Conservation (phyloP, 2,888 invertebrate genomes). For the Ophion ellenae region DNA sequence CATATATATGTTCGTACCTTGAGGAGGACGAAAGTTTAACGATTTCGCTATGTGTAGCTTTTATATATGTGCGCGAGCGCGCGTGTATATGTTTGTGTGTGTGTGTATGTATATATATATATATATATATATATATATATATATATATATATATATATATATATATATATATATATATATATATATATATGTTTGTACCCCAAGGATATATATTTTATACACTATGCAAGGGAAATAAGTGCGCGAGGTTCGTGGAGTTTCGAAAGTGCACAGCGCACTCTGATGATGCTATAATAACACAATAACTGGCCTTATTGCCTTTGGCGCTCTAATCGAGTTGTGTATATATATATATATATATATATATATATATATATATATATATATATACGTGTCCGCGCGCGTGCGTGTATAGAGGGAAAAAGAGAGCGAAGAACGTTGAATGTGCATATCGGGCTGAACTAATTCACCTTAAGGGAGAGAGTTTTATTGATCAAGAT, state of each 20-base stretch:
- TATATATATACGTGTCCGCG: not conserved
- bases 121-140: no score
- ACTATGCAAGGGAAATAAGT: constrained; percentile 39
- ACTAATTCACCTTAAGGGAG: no score
- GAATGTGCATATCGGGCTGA: no score
- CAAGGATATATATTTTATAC: constrained; percentile 17
- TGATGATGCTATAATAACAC: constrained; percentile 27
- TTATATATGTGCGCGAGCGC: no score
- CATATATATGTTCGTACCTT: not conserved
- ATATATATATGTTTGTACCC: not conserved
- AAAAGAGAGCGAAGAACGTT: no score
- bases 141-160: not conserved
- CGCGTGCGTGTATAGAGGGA: no score
- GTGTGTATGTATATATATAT: no score
- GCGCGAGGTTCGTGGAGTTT: constrained; percentile 29
- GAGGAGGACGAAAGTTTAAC: constrained; percentile 56
- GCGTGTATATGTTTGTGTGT: no score
- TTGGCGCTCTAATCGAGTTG: not conserved
- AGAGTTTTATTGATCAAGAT: no score
- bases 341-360: not conserved
- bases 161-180: not conserved
- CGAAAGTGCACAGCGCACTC: constrained; percentile 28
- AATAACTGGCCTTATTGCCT: constrained; percentile 26
- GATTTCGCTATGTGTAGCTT: constrained; percentile 35
- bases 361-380: not conserved